Conservation (phyloP, 2,797 vertebrate genomes). For the Crenuchus spilurus region DNA sequence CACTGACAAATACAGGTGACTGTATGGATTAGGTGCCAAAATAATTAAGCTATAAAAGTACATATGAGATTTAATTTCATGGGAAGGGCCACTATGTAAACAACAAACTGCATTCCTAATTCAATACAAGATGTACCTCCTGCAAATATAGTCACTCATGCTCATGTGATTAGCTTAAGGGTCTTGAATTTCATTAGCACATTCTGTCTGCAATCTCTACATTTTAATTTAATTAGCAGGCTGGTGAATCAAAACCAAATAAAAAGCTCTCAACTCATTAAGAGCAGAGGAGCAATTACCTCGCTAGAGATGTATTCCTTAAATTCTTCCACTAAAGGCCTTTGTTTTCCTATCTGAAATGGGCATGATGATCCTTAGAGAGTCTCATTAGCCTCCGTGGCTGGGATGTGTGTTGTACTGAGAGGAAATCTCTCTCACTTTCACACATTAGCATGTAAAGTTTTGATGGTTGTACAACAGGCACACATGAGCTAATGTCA, state of each 20-base stretch:
- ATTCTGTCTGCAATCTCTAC: constrained; percentile 51
- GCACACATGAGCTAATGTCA: background rate
- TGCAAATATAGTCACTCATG: constrained; percentile 39
- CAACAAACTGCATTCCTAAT: constrained; percentile 42
- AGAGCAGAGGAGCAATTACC: constrained; percentile 36
- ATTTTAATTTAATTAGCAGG: constrained; percentile 56
- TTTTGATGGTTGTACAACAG: constrained; percentile 9
- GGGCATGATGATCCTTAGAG: constrained; percentile 26
- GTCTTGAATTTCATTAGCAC: constrained; percentile 50
- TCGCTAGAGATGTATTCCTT: constrained; percentile 24
- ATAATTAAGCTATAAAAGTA: too few species aligned
- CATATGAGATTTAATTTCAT: background rate
- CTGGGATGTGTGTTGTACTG: background rate
- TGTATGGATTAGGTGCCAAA: too few species aligned
- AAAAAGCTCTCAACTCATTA: constrained; percentile 55
- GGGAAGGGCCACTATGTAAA: constrained; percentile 13
- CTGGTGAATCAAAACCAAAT: constrained; percentile 48
- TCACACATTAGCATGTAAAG: constrained; percentile 10
- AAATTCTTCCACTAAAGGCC: constrained; percentile 35
- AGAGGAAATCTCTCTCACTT: background rate
- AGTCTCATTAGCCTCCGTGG: constrained; percentile 24
- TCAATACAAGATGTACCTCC: constrained; percentile 37
- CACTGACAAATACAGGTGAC: too few species aligned
- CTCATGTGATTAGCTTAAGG: constrained; percentile 49
- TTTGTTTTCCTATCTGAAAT: constrained; percentile 19